Evolutionary conservation across 2,888 invertebrate species (phyloP).

Genomic region (Pyrrhosoma nymphula): DNA sequence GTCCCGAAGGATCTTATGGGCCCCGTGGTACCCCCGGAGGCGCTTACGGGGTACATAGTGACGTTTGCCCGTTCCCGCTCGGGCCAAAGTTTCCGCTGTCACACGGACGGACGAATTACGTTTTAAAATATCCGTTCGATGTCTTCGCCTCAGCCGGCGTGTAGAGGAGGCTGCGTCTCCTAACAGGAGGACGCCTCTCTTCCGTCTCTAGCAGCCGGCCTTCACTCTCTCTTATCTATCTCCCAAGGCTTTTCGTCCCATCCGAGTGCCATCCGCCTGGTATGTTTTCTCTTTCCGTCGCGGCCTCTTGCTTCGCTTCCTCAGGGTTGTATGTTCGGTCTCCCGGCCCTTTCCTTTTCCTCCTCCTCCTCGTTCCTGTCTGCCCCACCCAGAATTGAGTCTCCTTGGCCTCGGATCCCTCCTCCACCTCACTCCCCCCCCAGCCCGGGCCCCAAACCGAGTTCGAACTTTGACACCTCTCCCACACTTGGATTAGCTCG

Average conservation of each 20-base stretch:
- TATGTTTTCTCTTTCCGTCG: background rate
- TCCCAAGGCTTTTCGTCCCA: background rate
- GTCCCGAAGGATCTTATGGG: background rate
- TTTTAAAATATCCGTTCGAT: background rate
- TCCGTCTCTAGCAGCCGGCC: background rate
- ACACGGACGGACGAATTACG: background rate
- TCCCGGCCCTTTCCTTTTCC: background rate
- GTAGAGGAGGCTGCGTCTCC: too few species aligned
- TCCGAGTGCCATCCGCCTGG: background rate
- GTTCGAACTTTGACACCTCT: constrained; percentile 50
- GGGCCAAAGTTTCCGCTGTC: background rate
- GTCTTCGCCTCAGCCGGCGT: background rate
- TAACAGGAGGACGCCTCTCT: background rate
- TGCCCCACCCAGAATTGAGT: background rate
- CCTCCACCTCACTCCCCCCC: background rate
- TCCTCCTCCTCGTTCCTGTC: background rate
- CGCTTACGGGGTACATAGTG: background rate
- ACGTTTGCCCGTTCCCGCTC: background rate
- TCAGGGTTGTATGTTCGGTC: background rate
- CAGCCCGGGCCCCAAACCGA: background rate
- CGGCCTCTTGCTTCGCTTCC: background rate
- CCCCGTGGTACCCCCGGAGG: background rate
- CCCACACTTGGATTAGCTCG: constrained; percentile 18
- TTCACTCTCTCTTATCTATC: background rate
- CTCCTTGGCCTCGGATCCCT: background rate